Evolutionary conservation across 2,113 vertebrate species (phyloP).

Genomic region (Piaya cayana): DNA sequence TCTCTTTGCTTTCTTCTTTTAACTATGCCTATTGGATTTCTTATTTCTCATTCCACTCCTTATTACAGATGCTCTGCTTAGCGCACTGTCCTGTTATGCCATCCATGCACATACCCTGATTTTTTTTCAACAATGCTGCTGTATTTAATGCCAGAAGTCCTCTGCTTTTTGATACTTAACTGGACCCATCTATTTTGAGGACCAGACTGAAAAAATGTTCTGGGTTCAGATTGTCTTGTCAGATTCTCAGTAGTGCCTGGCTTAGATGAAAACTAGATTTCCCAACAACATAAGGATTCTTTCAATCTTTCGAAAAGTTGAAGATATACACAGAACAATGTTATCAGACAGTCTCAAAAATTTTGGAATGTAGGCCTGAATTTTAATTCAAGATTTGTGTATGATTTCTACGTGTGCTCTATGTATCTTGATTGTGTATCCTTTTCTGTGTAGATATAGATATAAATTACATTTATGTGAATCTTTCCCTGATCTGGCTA

Average conservation of each 20-base stretch:
- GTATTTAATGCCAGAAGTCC: neutral
- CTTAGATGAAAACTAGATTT: neutral
- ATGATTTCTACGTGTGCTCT: neutral
- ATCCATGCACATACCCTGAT: neutral
- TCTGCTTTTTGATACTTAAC: neutral
- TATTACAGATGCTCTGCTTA: neutral
- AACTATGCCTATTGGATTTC: neutral
- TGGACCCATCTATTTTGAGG: neutral
- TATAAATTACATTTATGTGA: neutral
- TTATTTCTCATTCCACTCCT: neutral
- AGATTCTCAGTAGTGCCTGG: neutral
- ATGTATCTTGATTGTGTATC: neutral
- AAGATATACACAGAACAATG: rapidly evolving
- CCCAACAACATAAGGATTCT: neutral
- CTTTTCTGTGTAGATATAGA: neutral
- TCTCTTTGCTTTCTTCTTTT: neutral
- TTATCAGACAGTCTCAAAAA: neutral
- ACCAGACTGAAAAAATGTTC: neutral
- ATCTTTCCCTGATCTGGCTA: neutral
- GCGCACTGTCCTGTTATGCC: neutral
- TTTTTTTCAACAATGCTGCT: neutral
- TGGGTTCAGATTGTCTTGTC: neutral
- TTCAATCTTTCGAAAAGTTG: neutral
- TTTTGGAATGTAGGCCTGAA: neutral
- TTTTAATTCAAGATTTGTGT: neutral